A percentile compares a stretch with the other conserved stretches of the same genome.
These are phyloP conservation scores for Branchellion lobata DNA, from an alignment of 2,888 invertebrate genomes.

Conservation along the genomic window DNA sequence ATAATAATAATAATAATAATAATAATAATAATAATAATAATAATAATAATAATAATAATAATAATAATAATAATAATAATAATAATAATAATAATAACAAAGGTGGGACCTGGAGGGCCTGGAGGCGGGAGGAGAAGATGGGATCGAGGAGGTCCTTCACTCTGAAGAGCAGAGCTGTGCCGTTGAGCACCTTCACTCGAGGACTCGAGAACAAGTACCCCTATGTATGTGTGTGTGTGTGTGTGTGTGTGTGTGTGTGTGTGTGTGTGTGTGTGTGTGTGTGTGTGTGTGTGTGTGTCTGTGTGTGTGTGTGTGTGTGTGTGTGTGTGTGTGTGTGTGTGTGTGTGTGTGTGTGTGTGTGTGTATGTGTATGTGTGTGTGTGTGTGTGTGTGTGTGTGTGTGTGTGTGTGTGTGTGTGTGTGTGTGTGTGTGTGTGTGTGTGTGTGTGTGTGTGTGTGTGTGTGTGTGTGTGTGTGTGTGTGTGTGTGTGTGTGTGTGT, in stretches of 20 bases:
- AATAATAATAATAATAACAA: neutral
- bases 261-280: too few relatives aligned
- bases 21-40: neutral
- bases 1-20: too few relatives aligned
- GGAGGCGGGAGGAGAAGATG: slow-evolving; percentile 4
- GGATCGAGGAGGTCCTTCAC: neutral
- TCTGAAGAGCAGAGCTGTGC: neutral
- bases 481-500: too few relatives aligned
- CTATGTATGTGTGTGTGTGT: slow-evolving; percentile 16
- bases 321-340: slow-evolving; percentile 17
- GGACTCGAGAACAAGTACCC: slow-evolving; percentile 3
- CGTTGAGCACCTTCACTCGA: slow-evolving; percentile 8
- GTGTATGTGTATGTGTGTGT: too few relatives aligned
- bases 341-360: too few relatives aligned
- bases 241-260: neutral
- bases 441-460: too few relatives aligned
- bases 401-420: too few relatives aligned
- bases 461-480: too few relatives aligned
- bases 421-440: too few relatives aligned
- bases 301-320: neutral
- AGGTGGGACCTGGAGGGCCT: neutral
- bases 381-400: too few relatives aligned
- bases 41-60: neutral
- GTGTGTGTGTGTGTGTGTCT: too few relatives aligned
- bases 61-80: neutral